These are phyloP conservation scores for Ametastegia equiseti DNA, from an alignment of 2,888 invertebrate species.

Conservation along the genomic window DNA sequence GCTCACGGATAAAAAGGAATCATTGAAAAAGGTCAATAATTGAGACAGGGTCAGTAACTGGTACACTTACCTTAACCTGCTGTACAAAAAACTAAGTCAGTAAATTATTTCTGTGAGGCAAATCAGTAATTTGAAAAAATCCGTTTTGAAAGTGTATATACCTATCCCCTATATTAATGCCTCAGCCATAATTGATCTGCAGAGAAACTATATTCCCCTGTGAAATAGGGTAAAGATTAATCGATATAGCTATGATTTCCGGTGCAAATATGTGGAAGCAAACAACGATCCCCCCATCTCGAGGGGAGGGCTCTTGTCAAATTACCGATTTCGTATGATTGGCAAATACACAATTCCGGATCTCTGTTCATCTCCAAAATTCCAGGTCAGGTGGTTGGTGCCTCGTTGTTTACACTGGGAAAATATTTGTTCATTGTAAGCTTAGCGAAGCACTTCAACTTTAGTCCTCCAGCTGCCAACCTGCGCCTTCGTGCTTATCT, in stretches of 20 bases:
- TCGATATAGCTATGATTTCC: background rate
- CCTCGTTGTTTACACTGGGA: background rate
- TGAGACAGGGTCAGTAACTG: no score
- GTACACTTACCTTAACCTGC: no score
- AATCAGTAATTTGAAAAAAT: no score
- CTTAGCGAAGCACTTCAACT: background rate
- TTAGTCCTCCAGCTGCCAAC: background rate
- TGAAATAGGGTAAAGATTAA: background rate
- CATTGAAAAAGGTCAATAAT: no score
- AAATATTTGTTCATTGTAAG: slow-evolving; percentile 35
- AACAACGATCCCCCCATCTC: background rate
- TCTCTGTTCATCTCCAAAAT: background rate
- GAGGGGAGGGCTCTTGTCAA: background rate
- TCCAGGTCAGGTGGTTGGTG: background rate
- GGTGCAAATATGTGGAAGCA: background rate
- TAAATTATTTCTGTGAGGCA: no score
- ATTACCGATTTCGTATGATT: slow-evolving; percentile 13
- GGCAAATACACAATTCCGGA: background rate
- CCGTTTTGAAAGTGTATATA: no score
- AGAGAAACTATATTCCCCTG: no score
- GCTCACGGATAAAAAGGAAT: no score
- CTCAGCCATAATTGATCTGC: no score
- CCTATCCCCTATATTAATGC: no score
- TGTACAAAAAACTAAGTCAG: no score
- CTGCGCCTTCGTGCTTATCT: background rate